phyloP scores from a whole-genome alignment of 2,888 invertebrate genomes.

The Drosophila recens region DNA sequence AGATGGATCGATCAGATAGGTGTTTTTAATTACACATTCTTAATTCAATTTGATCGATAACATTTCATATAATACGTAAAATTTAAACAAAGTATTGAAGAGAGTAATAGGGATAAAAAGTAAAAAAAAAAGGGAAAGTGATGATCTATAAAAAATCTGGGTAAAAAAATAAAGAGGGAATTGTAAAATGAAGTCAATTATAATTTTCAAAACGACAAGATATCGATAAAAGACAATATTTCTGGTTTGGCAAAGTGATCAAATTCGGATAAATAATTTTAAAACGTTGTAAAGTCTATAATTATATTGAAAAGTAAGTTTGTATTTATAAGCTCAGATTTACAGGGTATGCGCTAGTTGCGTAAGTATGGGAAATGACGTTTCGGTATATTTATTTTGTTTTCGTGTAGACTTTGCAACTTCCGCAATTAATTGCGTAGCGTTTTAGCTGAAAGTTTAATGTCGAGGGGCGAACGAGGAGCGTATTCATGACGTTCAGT shows the following conservation, averaged over 20 bases:
- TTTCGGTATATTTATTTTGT: constrained; percentile 45
- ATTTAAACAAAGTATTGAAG: not conserved
- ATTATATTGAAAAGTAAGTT: too few species aligned
- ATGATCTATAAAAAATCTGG: not conserved
- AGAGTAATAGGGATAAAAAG: not conserved
- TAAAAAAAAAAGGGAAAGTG: not conserved
- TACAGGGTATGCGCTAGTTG: constrained; percentile 28
- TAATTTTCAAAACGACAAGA: too few species aligned
- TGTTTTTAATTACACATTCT: not conserved
- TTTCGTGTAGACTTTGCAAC: constrained; percentile 61
- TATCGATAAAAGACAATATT: too few species aligned
- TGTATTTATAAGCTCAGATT: not conserved
- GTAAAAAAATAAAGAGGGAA: not conserved
- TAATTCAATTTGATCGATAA: not conserved
- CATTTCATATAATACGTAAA: not conserved
- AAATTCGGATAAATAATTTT: too few species aligned
- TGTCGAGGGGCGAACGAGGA: constrained; percentile 2
- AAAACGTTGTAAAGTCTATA: too few species aligned
- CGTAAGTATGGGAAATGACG: not conserved
- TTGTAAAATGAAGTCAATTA: too few species aligned
- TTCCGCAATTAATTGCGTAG: constrained; percentile 78
- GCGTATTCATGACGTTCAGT: constrained; percentile 43
- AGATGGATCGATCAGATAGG: not conserved
- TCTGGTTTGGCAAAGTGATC: not conserved
- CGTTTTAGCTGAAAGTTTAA: constrained; percentile 45